Evolutionary conservation across 2,113 vertebrate species (phyloP).

Genomic region (Anoplopoma fimbria): DNA sequence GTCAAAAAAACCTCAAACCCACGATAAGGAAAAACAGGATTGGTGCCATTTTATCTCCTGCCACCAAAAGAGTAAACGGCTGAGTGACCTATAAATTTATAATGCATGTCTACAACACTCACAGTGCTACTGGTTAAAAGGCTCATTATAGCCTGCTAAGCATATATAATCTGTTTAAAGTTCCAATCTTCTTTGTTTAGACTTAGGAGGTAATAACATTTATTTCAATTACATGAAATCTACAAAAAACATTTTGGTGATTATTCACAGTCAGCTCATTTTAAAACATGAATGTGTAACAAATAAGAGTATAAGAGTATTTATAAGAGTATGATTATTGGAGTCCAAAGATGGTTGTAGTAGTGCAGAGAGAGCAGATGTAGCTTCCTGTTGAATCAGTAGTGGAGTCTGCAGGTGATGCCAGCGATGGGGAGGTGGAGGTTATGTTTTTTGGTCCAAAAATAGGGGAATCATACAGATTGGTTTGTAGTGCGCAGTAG

Average conservation of each 20-base stretch:
- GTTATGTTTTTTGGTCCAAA: neutral
- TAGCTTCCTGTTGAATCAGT: neutral
- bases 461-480: neutral
- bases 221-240: neutral
- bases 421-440: neutral
- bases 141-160: neutral
- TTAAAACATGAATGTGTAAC: neutral
- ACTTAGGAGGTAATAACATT: neutral
- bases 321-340: neutral
- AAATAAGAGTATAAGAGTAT: too few relatives aligned
- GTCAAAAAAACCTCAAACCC: conserved; percentile 8
- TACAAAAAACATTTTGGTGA: neutral
- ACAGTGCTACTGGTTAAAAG: neutral
- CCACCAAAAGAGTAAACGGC: neutral
- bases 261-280: neutral
- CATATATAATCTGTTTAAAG: conserved; percentile 4
- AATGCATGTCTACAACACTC: neutral
- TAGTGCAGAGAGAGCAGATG: neutral
- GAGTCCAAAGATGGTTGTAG: neutral
- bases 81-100: neutral
- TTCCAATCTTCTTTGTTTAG: neutral
- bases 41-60: neutral
- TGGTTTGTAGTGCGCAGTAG: neutral
- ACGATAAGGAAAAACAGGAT: neutral
- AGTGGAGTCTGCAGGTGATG: neutral